phyloP scores from a whole-genome alignment of 2,888 invertebrate genomes.

The Cantharis flavilabris region DNA sequence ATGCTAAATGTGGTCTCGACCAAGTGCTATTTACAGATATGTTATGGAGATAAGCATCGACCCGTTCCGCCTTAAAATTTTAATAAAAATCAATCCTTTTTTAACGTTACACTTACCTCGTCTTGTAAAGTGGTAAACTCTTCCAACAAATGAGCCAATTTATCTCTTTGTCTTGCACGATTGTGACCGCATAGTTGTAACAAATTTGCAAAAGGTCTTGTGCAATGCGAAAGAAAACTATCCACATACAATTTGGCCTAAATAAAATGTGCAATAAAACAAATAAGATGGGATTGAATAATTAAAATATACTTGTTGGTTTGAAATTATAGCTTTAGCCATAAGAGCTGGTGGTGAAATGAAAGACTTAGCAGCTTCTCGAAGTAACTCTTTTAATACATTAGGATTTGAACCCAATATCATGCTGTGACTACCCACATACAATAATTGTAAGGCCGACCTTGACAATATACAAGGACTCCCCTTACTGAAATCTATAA shows the following conservation, averaged over 20 bases:
- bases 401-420: conserved; percentile 67
- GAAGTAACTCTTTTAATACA: conserved; percentile 71
- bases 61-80: conserved; percentile 77
- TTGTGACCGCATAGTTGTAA: conserved; percentile 93
- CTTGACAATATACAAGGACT: conserved; percentile 91
- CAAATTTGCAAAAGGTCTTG: conserved; percentile 83
- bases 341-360: conserved; percentile 89
- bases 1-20: conserved; percentile 75
- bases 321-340: conserved; percentile 69
- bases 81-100: neutral
- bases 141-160: conserved; percentile 84
- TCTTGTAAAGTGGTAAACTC: conserved; percentile 92
- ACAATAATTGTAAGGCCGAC: conserved; percentile 84
- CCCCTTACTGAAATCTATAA: conserved; percentile 87
- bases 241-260: conserved; percentile 87
- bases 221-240: conserved; percentile 84
- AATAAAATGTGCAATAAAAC: conserved; percentile 20
- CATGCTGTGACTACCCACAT: conserved; percentile 59
- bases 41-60: conserved; percentile 81
- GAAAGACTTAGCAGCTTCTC: conserved; percentile 84
- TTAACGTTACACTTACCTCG: conserved; percentile 64
- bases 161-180: conserved; percentile 92
- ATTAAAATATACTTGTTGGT: conserved; percentile 61
- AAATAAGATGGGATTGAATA: neutral
- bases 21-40: conserved; percentile 70